Percentiles rank a stretch among this genome's conserved stretches.
Evolutionary conservation across 2,888 invertebrate genomes (phyloP).

Genomic region (Apotomis turbidana): DNA sequence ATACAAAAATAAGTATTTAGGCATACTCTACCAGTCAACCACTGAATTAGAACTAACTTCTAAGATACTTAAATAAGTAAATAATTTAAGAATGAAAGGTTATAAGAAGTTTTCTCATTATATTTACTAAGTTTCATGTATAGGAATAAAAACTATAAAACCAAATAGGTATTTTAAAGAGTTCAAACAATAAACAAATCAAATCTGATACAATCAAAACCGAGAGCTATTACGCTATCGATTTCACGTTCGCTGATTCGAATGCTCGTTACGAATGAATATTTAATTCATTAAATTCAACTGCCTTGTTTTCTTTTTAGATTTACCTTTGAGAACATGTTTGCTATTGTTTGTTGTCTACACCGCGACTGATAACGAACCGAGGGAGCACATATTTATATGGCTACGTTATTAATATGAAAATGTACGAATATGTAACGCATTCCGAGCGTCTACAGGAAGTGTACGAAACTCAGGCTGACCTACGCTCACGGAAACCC

Average conservation of each 20-base stretch:
- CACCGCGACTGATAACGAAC: slow-evolving; percentile 54
- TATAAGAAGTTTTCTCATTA: no score
- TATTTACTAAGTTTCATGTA: slow-evolving; percentile 33
- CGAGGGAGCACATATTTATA: slow-evolving; percentile 52
- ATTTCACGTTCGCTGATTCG: slow-evolving; percentile 10
- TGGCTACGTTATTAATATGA: slow-evolving; percentile 48
- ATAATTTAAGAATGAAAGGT: no score
- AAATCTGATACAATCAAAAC: slow-evolving; percentile 8
- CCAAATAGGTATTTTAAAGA: not conserved
- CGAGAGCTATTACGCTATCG: not conserved
- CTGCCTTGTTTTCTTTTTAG: slow-evolving; percentile 36
- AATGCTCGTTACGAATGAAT: slow-evolving; percentile 24
- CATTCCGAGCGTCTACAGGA: slow-evolving; percentile 39
- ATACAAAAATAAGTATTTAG: no score
- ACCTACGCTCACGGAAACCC: slow-evolving; percentile 43
- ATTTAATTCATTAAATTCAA: not conserved
- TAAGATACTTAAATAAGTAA: no score
- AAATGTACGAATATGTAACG: slow-evolving; percentile 39
- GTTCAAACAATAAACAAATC: not conserved
- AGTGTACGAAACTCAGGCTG: slow-evolving; percentile 33
- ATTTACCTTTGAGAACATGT: slow-evolving; percentile 65
- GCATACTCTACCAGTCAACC: no score
- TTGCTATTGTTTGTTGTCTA: slow-evolving; percentile 52
- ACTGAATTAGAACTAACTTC: no score
- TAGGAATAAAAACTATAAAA: no score